Percentiles rank a stretch among this genome's conserved stretches.
Evolutionary conservation across 2,797 vertebrate species (phyloP).

Genomic region (Lithobates sylvaticus): DNA sequence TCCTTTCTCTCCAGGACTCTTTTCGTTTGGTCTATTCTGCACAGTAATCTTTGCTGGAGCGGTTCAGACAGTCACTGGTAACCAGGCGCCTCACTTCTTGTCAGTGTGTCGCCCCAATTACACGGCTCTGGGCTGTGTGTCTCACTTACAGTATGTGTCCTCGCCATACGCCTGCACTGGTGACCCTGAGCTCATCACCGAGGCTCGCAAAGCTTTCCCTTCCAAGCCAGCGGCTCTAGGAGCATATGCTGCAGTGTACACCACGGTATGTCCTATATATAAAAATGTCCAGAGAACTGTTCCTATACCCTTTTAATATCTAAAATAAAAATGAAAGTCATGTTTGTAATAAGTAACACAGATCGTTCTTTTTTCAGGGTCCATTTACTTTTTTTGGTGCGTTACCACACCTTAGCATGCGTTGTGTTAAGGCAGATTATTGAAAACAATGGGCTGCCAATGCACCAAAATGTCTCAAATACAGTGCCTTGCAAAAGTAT

Average conservation of each 20-base stretch:
- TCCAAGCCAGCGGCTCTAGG: conserved; percentile 91
- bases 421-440: no score
- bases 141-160: conserved; percentile 82
- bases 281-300: no score
- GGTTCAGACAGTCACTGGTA: conserved; percentile 93
- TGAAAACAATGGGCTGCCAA: no score
- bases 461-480: no score
- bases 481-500: no score
- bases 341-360: no score
- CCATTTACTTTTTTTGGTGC: no score
- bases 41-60: conserved; percentile 93
- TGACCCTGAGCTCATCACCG: conserved; percentile 83
- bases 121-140: conserved; percentile 88
- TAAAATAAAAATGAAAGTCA: no score
- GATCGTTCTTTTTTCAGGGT: no score
- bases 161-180: conserved; percentile 82
- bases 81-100: conserved; percentile 90
- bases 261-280: conserved; percentile 65
- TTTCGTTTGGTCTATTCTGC: conserved; percentile 91
- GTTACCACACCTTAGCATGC: no score
- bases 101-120: conserved; percentile 91
- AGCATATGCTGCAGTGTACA: conserved; percentile 89
- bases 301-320: no score
- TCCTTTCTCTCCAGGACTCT: conserved; percentile 80
- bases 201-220: conserved; percentile 90